Evolutionary conservation across 2,888 invertebrate genomes (phyloP), one percentile per base, ranked within the genome.

Genomic region (Palloptera scutellata): DNA sequence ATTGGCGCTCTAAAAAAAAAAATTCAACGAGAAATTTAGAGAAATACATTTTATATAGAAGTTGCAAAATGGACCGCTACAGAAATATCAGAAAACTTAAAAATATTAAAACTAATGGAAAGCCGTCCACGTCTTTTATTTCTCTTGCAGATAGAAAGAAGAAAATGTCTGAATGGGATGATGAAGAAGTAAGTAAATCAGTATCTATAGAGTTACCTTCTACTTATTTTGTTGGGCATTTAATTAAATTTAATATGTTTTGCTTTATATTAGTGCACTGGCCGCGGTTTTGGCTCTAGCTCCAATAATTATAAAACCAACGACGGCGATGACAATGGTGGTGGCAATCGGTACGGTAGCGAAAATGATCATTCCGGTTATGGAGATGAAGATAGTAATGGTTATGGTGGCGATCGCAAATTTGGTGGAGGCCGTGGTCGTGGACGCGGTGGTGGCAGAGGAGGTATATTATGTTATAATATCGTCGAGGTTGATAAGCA

Each of bases 161-260:
- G 15, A 75, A 59, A 45, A 81, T 81, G 81, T 76, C 79, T 0
- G 79, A 81, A 52, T 81, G 78, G 79, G 78, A 69, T 1, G 75
- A 77, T 15, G 75, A 75, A 13, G 70, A 69, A 58, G 73, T 70
- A 68, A 70, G 70, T 11, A 3, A 12, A 19, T 20, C 54, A 54
- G 2, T 6, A n/a, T n/a, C 12, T n/a, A n/a, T n/a, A n/a, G n/a
- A n/a, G n/a, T n/a, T n/a, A n/a, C n/a, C n/a, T n/a, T n/a, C n/a
- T n/a, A n/a, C n/a, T n/a, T n/a, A n/a, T n/a, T n/a, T 54, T 54
- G 10, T 8, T 54, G 12, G 2, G 17, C 12, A 54, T 4, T n/a
- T 2, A 3, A 42, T 8, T 58, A 40, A 30, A 43, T 12, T 42
- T 12, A 10, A 42, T 59, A 41, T 58, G 12, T 9, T 51, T 10